Conservation (phyloP, 2,888 invertebrate species). For the Ischnura elegans region DNA sequence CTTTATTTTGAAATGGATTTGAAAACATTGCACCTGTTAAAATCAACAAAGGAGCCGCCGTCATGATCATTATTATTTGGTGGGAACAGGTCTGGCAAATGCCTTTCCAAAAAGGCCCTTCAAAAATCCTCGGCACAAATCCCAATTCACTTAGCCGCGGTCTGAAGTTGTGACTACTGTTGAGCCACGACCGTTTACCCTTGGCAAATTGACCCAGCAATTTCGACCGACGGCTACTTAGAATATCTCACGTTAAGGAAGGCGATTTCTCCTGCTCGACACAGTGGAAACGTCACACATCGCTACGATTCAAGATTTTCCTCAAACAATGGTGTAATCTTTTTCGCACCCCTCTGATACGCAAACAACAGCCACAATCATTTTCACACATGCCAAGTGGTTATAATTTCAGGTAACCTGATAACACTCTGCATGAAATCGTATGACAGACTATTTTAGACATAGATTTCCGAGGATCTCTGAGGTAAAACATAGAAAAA, state of each 20-base stretch:
- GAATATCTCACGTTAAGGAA: background rate
- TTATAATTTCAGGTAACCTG: background rate
- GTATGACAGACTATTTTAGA: too few relatives aligned
- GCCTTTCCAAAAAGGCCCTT: background rate
- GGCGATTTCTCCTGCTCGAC: background rate
- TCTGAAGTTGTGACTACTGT: background rate
- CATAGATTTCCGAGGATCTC: too few relatives aligned
- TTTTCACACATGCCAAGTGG: background rate
- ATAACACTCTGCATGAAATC: too few relatives aligned
- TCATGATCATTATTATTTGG: too few relatives aligned
- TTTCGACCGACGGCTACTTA: background rate
- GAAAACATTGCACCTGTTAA: too few relatives aligned
- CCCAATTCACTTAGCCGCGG: background rate
- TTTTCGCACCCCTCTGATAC: background rate
- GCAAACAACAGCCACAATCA: too few relatives aligned
- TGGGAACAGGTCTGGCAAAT: background rate
- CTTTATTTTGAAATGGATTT: too few relatives aligned
- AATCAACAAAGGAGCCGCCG: too few relatives aligned
- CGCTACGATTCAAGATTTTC: background rate
- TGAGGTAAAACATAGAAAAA: too few relatives aligned
- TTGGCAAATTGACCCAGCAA: background rate
- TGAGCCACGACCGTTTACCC: slow-evolving; percentile 6
- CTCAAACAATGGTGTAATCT: background rate
- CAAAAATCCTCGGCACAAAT: background rate
- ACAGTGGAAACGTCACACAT: background rate